Evolutionary conservation across 2,113 vertebrate genomes (phyloP).

Genomic region (Aspiorhynchus laticeps): DNA sequence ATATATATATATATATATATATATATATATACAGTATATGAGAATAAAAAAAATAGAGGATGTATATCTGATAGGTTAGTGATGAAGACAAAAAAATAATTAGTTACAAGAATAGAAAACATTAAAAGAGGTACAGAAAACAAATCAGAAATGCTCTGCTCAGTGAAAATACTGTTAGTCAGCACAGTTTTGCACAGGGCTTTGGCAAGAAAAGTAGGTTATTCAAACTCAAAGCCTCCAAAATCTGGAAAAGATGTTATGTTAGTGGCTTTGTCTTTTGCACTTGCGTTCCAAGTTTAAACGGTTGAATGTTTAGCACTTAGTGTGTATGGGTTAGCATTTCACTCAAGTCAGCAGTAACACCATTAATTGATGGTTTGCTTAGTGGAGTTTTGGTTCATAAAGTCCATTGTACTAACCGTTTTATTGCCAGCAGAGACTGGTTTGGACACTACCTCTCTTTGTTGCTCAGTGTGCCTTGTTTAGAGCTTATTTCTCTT

Average conservation of each 20-base stretch:
- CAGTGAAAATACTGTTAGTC: not conserved
- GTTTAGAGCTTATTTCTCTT: constrained; percentile 7
- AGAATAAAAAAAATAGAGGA: not conserved
- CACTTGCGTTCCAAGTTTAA: not conserved
- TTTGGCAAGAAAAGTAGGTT: constrained; percentile 12
- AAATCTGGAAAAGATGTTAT: constrained; percentile 18
- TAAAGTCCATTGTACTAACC: constrained; percentile 19
- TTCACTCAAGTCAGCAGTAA: not conserved
- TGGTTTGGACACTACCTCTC: constrained; percentile 45
- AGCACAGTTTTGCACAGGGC: not conserved
- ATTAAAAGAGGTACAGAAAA: not conserved
- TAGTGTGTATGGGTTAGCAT: constrained; percentile 10
- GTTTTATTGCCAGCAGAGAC: constrained; percentile 25
- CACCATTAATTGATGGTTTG: constrained; percentile 36
- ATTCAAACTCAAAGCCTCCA: not conserved
- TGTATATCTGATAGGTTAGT: not conserved
- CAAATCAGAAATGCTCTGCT: not conserved
- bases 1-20: too few relatives aligned
- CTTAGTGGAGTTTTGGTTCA: constrained; percentile 21
- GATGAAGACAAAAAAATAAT: not conserved
- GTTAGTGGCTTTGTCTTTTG: constrained; percentile 12
- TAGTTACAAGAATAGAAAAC: not conserved
- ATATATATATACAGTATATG: not conserved
- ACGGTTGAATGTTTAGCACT: not conserved
- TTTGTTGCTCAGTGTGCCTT: constrained; percentile 42